Percentiles rank a stretch among this genome's conserved stretches.
phyloP scores from a whole-genome alignment of 1,140 invertebrate genomes.

The Harpegnathos saltator region DNA sequence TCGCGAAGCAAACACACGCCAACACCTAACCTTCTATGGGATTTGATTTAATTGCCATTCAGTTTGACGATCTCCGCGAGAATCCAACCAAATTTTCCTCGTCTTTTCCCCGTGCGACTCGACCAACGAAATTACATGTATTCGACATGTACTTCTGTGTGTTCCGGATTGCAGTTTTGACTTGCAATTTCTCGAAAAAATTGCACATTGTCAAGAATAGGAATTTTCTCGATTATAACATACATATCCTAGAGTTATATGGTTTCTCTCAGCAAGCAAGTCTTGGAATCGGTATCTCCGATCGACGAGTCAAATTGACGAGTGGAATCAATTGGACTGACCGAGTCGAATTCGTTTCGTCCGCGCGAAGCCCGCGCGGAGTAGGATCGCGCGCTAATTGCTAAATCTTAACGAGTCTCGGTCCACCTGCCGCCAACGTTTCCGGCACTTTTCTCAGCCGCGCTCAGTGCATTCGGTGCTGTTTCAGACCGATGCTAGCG shows the following conservation, averaged over 20 bases:
- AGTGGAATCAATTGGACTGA: slow-evolving; percentile 54
- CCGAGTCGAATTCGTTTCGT: slow-evolving; percentile 39
- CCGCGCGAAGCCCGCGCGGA: not conserved
- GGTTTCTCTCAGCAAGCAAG: too few relatives aligned
- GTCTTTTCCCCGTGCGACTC: not conserved
- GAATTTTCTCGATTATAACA: too few relatives aligned
- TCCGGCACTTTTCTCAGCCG: slow-evolving; percentile 31
- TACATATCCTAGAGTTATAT: too few relatives aligned
- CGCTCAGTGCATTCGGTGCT: too few relatives aligned
- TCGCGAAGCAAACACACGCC: too few relatives aligned
- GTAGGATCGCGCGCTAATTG: slow-evolving; percentile 45
- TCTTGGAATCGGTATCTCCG: slow-evolving; percentile 17
- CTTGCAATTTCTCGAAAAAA: too few relatives aligned
- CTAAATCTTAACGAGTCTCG: slow-evolving; percentile 35
- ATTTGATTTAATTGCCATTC: slow-evolving; percentile 7
- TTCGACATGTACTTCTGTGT: too few relatives aligned
- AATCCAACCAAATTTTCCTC: not conserved
- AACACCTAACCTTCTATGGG: too few relatives aligned
- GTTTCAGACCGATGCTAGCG: not conserved
- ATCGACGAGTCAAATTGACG: slow-evolving; percentile 40
- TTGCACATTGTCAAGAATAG: too few relatives aligned
- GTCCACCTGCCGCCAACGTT: slow-evolving; percentile 38
- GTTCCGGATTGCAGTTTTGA: too few relatives aligned
- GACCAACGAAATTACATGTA: not conserved
- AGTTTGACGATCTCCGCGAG: too few relatives aligned